Evolutionary conservation across 2,888 invertebrate species (phyloP), one percentile per base, ranked within the genome.

Genomic region (Xylophagus ater): DNA sequence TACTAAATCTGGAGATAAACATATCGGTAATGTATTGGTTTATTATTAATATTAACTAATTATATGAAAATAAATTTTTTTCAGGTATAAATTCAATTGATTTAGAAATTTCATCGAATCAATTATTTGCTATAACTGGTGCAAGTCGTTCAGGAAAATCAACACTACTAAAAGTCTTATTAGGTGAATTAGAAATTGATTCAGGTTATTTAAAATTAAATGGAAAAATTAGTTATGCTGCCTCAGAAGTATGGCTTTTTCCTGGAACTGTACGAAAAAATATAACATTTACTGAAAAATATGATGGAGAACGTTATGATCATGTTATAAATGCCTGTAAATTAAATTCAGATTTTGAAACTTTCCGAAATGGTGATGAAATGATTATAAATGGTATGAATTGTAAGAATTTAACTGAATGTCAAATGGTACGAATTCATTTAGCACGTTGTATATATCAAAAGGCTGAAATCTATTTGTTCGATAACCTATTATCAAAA

Each of bases 351-450:
- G 89, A 90, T 59, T 77, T 89, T 51, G 70, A 74, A 37, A 72
- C 80, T 47, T 73, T 89, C 48, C 78, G 83, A 0, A 72, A 77
- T 50, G 83, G 83, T 6, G 89, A 89, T 56, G 63, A 72, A 49
- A 85, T 84, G 0, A 60, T 83, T 35, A 81, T 89, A 2, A n/a
- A n/a, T n/a, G 88, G 89, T 2, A 88, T 89, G 55, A 71, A 82
- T 32, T 89, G 89, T 9, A 74, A 79, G 1, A 78, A 81, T 4
- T 64, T 90, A 9, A 86, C 85, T 26, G 88, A 88, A 7, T 88
- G 88, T 7, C 88, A 89, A 64, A 74, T 77, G 55, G 86, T 88
- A 2, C 71, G 89, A 46, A 74, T 90, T 17, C 83, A 82, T 58
- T 66, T 89, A 26, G 85, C 83, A 0, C 69, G 86, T 51, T 77